phyloP scores from a whole-genome alignment of 1,140 invertebrate species.

The Leptopilina boulardi region DNA sequence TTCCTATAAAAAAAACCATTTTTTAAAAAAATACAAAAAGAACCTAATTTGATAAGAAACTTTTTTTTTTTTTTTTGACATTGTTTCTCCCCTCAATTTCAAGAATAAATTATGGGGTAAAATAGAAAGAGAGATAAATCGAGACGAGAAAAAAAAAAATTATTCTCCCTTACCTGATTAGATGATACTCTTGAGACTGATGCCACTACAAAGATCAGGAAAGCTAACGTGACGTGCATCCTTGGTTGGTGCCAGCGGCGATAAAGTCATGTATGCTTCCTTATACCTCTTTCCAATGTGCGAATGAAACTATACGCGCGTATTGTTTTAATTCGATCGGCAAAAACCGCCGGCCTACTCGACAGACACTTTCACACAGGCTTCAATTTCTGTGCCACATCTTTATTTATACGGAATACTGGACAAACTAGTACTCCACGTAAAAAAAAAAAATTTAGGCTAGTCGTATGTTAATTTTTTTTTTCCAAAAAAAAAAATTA shows the following conservation, averaged over 20 bases:
- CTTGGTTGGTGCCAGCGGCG: not conserved
- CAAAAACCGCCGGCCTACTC: constrained; percentile 52
- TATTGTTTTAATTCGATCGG: constrained; percentile 57
- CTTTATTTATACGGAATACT: constrained; percentile 74
- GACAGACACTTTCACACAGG: constrained; percentile 73
- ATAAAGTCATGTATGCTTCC: constrained; percentile 25
- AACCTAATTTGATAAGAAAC: no score
- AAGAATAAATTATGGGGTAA: no score
- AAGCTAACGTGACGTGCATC: constrained; percentile 20
- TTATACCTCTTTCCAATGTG: constrained; percentile 50
- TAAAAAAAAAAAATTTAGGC: constrained; percentile 73
- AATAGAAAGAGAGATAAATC: not conserved
- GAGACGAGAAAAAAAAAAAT: not conserved
- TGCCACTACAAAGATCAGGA: not conserved
- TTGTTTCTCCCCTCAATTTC: no score
- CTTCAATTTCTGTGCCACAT: constrained; percentile 63
- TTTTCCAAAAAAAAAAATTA: constrained; percentile 20
- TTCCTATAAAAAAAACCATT: not conserved
- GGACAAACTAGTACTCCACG: constrained; percentile 63
- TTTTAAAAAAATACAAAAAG: no score
- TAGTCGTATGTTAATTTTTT: constrained; percentile 64
- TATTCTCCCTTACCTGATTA: constrained; percentile 2
- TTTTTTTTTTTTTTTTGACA: no score
- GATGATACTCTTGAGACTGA: not conserved
- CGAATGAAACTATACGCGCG: constrained; percentile 51